A percentile compares a stretch with the other conserved stretches of the same genome.
Conservation (phyloP, 2,797 vertebrate species). For the Siniperca obscura region DNA sequence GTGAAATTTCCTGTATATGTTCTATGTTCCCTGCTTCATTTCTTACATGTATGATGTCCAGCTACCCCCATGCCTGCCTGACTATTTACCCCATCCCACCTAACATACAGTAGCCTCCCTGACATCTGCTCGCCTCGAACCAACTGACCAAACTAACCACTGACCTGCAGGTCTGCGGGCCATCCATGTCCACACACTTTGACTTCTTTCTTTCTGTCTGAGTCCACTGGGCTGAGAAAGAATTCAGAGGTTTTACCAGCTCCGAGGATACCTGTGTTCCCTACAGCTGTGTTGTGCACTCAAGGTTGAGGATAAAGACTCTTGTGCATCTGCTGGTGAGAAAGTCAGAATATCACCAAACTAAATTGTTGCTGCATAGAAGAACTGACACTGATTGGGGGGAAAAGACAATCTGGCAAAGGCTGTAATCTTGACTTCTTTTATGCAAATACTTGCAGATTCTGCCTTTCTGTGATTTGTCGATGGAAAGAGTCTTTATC, state of each 20-base stretch:
- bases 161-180: conserved; percentile 55
- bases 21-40: conserved; percentile 29
- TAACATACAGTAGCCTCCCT: conserved; percentile 54
- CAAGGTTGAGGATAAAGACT: conserved; percentile 53
- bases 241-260: conserved; percentile 84
- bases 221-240: conserved; percentile 72
- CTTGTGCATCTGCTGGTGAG: conserved; percentile 43
- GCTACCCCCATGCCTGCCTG: conserved; percentile 49
- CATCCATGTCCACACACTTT: conserved; percentile 70
- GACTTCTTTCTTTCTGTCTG: conserved; percentile 80
- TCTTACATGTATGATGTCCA: conserved; percentile 32
- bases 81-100: conserved; percentile 66
- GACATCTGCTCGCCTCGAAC: conserved; percentile 63
- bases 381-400: conserved; percentile 36
- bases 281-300: conserved; percentile 71
- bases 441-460: conserved; percentile 54
- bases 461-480: conserved; percentile 63
- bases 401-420: conserved; percentile 1
- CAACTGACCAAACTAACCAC: conserved; percentile 56
- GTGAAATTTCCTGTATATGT: conserved; percentile 38
- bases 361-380: conserved; percentile 16
- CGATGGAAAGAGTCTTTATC: conserved; percentile 70
- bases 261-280: conserved; percentile 66
- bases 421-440: conserved; percentile 35
- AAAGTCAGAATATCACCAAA: conserved; percentile 57